phyloP scores from a whole-genome alignment of 2,113 vertebrate species.

The Gymnorhina tibicen region DNA sequence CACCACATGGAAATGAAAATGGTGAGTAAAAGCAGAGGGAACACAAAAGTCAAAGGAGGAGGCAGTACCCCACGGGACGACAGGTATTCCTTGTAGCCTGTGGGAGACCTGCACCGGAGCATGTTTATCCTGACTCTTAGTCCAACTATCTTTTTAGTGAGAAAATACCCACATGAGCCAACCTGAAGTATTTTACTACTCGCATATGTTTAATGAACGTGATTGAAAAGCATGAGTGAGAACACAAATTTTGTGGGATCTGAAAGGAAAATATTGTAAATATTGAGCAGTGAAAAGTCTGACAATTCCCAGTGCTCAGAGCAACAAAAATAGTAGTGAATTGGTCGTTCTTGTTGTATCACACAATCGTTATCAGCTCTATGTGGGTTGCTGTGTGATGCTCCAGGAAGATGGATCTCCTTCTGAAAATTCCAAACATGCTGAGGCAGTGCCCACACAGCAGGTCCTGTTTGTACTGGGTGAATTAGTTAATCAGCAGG shows the following conservation, averaged over 20 bases:
- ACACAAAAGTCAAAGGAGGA: background rate
- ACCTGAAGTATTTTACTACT: background rate
- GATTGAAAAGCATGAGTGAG: background rate
- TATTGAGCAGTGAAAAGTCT: background rate
- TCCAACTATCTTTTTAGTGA: background rate
- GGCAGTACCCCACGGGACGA: background rate
- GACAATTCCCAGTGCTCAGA: background rate
- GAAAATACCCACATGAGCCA: background rate
- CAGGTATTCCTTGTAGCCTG: background rate
- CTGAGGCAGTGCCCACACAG: background rate
- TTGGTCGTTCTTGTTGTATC: background rate
- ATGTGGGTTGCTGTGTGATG: background rate
- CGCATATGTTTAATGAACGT: background rate
- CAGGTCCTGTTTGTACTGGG: background rate
- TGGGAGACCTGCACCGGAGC: accelerated
- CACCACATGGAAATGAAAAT: background rate
- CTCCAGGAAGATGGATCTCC: background rate
- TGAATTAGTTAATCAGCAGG: background rate
- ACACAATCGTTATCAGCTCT: background rate
- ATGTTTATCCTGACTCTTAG: background rate
- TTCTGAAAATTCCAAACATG: background rate
- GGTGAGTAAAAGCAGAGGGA: background rate
- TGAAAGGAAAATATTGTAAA: background rate
- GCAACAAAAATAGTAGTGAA: background rate
- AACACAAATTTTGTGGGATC: background rate